Percentiles rank a stretch among this genome's conserved stretches.
These are phyloP conservation scores for Eulacestoma nigropectus DNA, from an alignment of 2,113 vertebrate genomes.

Conservation along the genomic window DNA sequence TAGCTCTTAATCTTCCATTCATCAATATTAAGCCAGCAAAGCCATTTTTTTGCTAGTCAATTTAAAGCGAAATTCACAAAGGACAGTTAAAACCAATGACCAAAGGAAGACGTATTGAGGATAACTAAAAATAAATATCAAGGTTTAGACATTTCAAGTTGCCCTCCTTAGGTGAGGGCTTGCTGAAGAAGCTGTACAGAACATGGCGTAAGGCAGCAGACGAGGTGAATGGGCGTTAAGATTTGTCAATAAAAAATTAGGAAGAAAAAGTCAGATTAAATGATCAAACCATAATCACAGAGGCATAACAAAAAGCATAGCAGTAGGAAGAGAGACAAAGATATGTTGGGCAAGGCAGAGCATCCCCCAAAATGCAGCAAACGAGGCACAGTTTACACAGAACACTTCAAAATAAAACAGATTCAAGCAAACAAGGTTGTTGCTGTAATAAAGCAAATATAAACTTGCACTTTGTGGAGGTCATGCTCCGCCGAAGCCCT, in stretches of 20 bases:
- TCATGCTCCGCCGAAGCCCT: background rate
- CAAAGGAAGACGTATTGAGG: background rate
- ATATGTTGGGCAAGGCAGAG: background rate
- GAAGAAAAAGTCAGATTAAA: background rate
- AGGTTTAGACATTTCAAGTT: background rate
- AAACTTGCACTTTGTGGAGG: background rate
- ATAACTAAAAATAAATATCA: background rate
- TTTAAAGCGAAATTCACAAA: background rate
- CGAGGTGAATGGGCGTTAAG: accelerated
- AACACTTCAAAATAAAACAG: background rate
- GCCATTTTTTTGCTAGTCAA: background rate
- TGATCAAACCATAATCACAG: background rate
- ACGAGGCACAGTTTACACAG: background rate
- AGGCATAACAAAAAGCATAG: accelerated
- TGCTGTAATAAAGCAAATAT: background rate
- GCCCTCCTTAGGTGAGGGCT: background rate
- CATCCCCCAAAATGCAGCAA: background rate
- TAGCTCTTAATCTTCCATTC: background rate
- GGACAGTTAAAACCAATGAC: background rate
- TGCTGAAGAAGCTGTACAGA: background rate
- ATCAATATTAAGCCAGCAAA: background rate
- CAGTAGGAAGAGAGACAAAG: background rate
- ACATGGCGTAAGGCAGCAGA: accelerated
- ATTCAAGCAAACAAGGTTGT: background rate
- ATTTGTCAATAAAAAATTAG: background rate